A percentile compares a stretch with the other conserved stretches of the same genome.
Evolutionary conservation across 2,888 invertebrate genomes (phyloP).

Genomic region (Timandra comae): DNA sequence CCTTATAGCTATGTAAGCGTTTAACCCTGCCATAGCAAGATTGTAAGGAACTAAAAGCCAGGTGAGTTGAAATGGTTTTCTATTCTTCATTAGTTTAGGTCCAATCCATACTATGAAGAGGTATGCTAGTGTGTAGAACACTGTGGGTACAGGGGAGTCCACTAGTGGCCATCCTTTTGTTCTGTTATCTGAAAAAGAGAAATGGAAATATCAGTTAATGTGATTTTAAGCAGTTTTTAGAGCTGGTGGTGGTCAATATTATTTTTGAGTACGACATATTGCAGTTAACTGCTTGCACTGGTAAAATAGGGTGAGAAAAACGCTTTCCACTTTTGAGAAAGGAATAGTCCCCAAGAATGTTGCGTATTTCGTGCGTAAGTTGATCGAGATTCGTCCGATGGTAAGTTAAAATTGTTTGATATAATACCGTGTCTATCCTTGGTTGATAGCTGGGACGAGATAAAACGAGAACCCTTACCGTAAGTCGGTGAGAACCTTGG

Average conservation of each 20-base stretch:
- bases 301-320: too few relatives aligned
- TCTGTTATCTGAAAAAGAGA: constrained; percentile 80
- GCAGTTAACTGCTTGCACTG: too few relatives aligned
- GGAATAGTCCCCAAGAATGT: too few relatives aligned
- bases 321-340: too few relatives aligned
- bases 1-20: constrained; percentile 87
- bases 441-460: too few relatives aligned
- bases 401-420: too few relatives aligned
- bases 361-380: too few relatives aligned
- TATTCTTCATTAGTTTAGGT: constrained; percentile 87
- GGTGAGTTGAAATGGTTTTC: constrained; percentile 85
- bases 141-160: constrained; percentile 86
- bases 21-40: constrained; percentile 87
- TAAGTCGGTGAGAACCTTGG: too few relatives aligned
- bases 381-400: too few relatives aligned
- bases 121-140: constrained; percentile 82
- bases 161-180: constrained; percentile 91
- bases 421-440: too few relatives aligned
- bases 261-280: constrained; percentile 1
- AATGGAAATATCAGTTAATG: neutral
- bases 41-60: constrained; percentile 90
- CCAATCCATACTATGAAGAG: constrained; percentile 87
- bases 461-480: too few relatives aligned
- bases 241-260: too few relatives aligned
- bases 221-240: neutral